Percentiles rank a stretch among this genome's conserved stretches.
Evolutionary conservation across 1,140 invertebrate species (phyloP).

Genomic region (Fragariocoptes setiger): DNA sequence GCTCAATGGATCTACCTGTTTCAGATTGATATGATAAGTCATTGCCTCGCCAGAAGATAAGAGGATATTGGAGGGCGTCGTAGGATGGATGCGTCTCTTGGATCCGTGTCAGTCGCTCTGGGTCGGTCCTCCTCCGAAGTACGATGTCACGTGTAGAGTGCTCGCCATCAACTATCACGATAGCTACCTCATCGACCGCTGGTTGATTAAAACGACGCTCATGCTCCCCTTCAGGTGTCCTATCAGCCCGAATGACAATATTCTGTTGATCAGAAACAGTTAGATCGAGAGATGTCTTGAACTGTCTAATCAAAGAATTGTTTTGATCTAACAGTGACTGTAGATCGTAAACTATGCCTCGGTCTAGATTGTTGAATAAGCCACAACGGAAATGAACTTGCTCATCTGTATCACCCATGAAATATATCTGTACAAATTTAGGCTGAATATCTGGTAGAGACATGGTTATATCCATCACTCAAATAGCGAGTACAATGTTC

Average conservation of each 20-base stretch:
- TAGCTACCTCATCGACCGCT: not conserved
- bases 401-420: constrained; percentile 3
- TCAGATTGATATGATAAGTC: constrained; percentile 4
- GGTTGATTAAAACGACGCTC: constrained; percentile 14
- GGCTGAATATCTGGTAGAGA: constrained; percentile 15
- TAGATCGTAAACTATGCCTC: constrained; percentile 1
- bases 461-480: too few species aligned
- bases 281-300: not conserved
- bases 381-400: not conserved
- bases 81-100: not conserved
- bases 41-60: constrained; percentile 9
- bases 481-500: too few species aligned
- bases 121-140: not conserved
- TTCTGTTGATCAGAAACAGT: constrained; percentile 5
- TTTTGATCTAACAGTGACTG: not conserved
- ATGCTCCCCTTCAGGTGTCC: constrained; percentile 17
- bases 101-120: not conserved
- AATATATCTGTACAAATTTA: constrained; percentile 19
- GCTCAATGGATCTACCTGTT: too few species aligned
- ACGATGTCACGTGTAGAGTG: not conserved
- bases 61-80: constrained; percentile 11
- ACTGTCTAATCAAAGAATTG: not conserved
- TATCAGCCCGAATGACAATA: constrained; percentile 14
- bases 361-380: not conserved
- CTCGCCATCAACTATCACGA: not conserved